Base-by-base conservation (phyloP, 2,113 vertebrate genomes). In the Fulmarus glacialis region DNA sequence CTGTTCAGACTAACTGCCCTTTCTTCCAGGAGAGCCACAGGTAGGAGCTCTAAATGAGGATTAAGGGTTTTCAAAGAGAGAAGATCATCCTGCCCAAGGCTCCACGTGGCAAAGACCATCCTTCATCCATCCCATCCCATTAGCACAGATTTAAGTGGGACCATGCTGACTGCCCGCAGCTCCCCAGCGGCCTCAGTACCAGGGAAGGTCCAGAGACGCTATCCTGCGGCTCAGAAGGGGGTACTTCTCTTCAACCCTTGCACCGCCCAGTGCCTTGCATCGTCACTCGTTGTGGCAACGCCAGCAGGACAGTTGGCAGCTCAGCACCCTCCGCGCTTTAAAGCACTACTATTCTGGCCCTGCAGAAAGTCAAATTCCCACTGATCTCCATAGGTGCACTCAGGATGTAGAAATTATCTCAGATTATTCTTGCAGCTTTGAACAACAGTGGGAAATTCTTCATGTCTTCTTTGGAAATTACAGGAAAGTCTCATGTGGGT, bases 171-270 rank as follows among this genome's bases (percentile, higher is more conserved):
- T 12, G 60, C 17, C 36, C 6, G 5, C 40, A 63, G 55, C 26
- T 63, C 47, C 36, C 48, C 52, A n/a, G 45, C 26, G n/a, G 29
- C 58, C 40, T 32, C 52, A 20, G 13, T 34, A 20, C 10, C 2
- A 1, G 34, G 20, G 14, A 52, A 36, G 13, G 40, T 52, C 58
- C 53, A 72, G 38, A 75, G 26, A 15, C 4, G 1, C 34, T 12
- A 14, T 3, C 30, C 73, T 47, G 3, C 23, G 5, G 17, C 30
- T 66, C 66, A 40, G 21, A 77, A 30, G 0, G 0, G 29, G 29
- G 26, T 27, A 4, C 4, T 20, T 4, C 77, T 24, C 14, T 3
- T 34, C 48, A 43, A 14, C 5, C 45, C 67, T 27, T 38, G 42
- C 58, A 22, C 67, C 2, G 1, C 15, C 4, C 75, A 16, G 6